Conservation (phyloP, 2,888 invertebrate genomes). For the Danaus chrysippus region DNA sequence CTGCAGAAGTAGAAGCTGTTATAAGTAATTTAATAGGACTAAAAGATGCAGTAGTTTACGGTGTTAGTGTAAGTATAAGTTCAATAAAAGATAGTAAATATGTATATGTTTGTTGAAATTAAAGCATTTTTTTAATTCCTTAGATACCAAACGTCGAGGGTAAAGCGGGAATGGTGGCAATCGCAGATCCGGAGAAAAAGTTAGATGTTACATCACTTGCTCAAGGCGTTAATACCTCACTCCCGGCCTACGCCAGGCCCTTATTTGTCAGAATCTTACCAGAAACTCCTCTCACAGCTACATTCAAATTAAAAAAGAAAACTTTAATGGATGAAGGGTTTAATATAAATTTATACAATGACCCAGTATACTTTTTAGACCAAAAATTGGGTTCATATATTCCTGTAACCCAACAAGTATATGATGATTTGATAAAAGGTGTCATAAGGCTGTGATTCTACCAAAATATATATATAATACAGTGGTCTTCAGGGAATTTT, state of each 20-base stretch:
- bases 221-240: constrained; percentile 65
- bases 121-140: not conserved
- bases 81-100: not conserved
- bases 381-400: constrained; percentile 67
- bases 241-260: constrained; percentile 92
- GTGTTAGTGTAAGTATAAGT: constrained; percentile 84
- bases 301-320: constrained; percentile 96
- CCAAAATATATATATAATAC: no score
- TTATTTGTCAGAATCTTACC: constrained; percentile 89
- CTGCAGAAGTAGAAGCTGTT: constrained; percentile 95
- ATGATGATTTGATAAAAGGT: constrained; percentile 70
- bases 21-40: constrained; percentile 88
- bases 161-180: constrained; percentile 95
- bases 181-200: constrained; percentile 85
- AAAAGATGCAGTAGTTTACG: constrained; percentile 92
- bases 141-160: constrained; percentile 90
- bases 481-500: no score
- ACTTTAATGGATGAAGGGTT: constrained; percentile 91
- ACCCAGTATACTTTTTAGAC: constrained; percentile 84
- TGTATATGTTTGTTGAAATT: not conserved
- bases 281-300: constrained; percentile 88
- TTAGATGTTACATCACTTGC: constrained; percentile 78
- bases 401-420: constrained; percentile 65
- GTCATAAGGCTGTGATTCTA: constrained; percentile 68
- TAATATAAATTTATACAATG: constrained; percentile 80